Conservation (phyloP, 1,140 invertebrate genomes). For the Pinna nobilis region DNA sequence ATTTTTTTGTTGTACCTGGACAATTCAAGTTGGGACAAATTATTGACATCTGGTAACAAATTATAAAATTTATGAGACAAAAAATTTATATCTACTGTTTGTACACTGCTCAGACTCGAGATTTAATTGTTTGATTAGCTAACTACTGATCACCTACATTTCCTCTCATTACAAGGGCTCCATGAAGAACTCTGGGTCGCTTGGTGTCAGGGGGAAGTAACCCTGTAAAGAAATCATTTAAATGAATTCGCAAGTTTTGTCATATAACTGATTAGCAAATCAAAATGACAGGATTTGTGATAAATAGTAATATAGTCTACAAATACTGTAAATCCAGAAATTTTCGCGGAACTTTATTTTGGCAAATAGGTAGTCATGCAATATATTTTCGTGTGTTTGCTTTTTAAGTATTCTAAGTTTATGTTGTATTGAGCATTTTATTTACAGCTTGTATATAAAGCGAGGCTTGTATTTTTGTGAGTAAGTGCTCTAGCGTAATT, state of each 20-base stretch:
- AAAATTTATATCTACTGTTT: no score
- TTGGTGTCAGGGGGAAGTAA: conserved; percentile 88
- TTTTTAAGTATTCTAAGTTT: background rate
- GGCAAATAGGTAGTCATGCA: background rate
- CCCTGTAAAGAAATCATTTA: conserved; percentile 32
- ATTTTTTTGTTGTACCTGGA: no score
- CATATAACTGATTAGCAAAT: background rate
- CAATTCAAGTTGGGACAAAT: no score
- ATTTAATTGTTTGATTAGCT: background rate
- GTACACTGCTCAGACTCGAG: background rate
- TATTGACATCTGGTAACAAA: no score
- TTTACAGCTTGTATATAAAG: no score
- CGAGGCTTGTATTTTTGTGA: no score
- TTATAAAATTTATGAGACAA: no score
- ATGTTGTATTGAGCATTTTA: no score
- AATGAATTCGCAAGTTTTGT: background rate
- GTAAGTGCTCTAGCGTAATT: no score
- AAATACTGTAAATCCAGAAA: background rate
- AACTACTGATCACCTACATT: conserved; percentile 76
- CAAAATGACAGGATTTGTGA: background rate
- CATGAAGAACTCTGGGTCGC: conserved; percentile 88
- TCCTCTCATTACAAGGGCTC: conserved; percentile 92
- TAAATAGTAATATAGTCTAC: background rate
- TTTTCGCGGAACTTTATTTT: background rate
- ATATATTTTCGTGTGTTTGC: background rate